Evolutionary conservation across 92 coral and sea anemone genomes (phyloP).

Genomic region (Phenganax stokvisi): DNA sequence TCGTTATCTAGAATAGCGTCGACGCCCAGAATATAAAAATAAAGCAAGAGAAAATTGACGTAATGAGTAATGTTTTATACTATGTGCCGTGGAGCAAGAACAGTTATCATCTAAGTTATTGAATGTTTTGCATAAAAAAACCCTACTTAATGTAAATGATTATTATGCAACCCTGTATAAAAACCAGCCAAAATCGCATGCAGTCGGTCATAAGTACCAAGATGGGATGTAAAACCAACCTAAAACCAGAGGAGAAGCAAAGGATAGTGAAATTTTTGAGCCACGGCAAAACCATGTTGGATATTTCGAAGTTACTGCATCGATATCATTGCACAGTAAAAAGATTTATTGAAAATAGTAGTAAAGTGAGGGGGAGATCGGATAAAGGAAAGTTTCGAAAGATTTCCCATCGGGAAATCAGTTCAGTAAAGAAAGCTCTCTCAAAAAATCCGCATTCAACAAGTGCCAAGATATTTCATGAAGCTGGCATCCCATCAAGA

Average conservation of each 20-base stretch:
- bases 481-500: constrained; percentile 22
- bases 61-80: not conserved
- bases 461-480: constrained; percentile 15
- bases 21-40: not conserved
- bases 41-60: not conserved
- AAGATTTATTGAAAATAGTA: constrained; percentile 5
- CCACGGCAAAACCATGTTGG: constrained; percentile 11
- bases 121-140: not conserved
- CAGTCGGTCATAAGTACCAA: constrained; percentile 5
- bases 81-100: not conserved
- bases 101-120: not conserved
- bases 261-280: constrained; percentile 1
- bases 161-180: constrained; percentile 10
- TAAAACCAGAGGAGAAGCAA: constrained; percentile 10
- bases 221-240: constrained; percentile 3
- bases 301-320: constrained; percentile 18
- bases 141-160: constrained; percentile 15
- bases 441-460: constrained; percentile 25
- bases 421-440: constrained; percentile 16
- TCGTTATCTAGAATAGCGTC: not conserved
- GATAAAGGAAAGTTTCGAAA: constrained; percentile 10
- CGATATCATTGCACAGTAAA: not conserved
- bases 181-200: not conserved
- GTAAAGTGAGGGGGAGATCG: constrained; percentile 8
- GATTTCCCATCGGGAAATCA: constrained; percentile 26